Evolutionary conservation across 1,140 invertebrate species (phyloP).

Genomic region (Drosophila tropicalis): DNA sequence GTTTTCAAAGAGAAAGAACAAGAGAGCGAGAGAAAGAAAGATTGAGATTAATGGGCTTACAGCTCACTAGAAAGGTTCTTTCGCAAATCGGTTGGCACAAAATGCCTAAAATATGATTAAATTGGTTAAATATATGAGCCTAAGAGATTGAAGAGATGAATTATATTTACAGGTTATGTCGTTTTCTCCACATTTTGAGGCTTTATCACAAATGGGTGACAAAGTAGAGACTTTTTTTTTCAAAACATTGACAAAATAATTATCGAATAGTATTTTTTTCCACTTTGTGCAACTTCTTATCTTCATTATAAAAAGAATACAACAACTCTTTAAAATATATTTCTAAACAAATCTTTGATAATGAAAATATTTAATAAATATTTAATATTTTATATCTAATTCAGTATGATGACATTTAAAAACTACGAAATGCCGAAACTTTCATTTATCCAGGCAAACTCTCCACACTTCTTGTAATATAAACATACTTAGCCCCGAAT

Average conservation of each 20-base stretch:
- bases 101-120: constrained; percentile 5
- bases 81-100: constrained; percentile 2
- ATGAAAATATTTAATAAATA: too few species aligned
- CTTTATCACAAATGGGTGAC: background rate
- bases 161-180: constrained; percentile 1
- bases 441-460: constrained; percentile 21
- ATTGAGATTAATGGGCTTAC: constrained; percentile 57
- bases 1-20: constrained; percentile 40
- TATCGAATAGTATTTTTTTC: too few species aligned
- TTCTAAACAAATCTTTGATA: too few species aligned
- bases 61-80: constrained; percentile 56
- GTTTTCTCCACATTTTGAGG: background rate
- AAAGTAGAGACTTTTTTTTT: background rate
- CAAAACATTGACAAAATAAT: too few species aligned
- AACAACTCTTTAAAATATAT: too few species aligned
- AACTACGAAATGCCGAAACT: constrained; percentile 5
- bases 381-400: too few species aligned
- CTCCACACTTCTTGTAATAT: constrained; percentile 59
- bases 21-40: constrained; percentile 5
- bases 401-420: constrained; percentile 29
- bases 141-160: background rate
- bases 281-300: too few species aligned
- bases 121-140: constrained; percentile 7
- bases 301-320: too few species aligned
- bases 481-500: constrained; percentile 72